Evolutionary conservation across 2,113 vertebrate species (phyloP), one percentile per base, ranked within the genome.

Genomic region (Rhinolophus ferrumequinum): DNA sequence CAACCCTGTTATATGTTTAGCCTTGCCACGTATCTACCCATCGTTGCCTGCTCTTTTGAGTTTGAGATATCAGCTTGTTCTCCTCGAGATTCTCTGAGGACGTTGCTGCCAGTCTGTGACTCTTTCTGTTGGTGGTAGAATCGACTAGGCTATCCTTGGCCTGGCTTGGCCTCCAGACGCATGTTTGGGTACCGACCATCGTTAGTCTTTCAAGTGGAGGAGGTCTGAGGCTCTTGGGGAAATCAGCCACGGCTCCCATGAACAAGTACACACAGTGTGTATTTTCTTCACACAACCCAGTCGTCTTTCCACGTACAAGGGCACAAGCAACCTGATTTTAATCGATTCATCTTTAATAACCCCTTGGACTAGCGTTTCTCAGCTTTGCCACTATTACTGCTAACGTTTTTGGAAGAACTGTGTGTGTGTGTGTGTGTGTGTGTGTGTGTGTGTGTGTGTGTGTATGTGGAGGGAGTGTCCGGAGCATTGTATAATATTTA

Each of bases 401-500:
- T 41, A 75, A 58, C 6, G 12, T 44, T 38, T 77, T 8, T 15
- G 44, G 24, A 0, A 62, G n/a, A 69, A 33, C 41, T 41, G 3
- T 41, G 3, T 41, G 41, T 41, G 41, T 41, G 41, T 41, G n/a
- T 47, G 44, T 47, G 44, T 47, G 44, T 47, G 44, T 47, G 44
- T 47, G 8, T 47, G 6, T 47, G 6, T 47, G 47, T 47, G 47
- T 47, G 47, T 50, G 9, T 50, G 47, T 50, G 11, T 50, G 47
- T 3, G 47, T 50, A 13, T 50, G 16, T n/a, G 12, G 13, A 26
- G 35, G 47, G 22, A 60, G 54, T 69, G 5, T 9, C 0, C 0
- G 62, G 73, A 96, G 88, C 50, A 38, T 88, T 38, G 4, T 33
- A 60, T 8, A 1, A 24, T 41, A 79, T n/a, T 58, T 86, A 50